These are phyloP conservation scores for Trissolcus brochymenae DNA, from an alignment of 2,888 invertebrate genomes.

Conservation along the genomic window DNA sequence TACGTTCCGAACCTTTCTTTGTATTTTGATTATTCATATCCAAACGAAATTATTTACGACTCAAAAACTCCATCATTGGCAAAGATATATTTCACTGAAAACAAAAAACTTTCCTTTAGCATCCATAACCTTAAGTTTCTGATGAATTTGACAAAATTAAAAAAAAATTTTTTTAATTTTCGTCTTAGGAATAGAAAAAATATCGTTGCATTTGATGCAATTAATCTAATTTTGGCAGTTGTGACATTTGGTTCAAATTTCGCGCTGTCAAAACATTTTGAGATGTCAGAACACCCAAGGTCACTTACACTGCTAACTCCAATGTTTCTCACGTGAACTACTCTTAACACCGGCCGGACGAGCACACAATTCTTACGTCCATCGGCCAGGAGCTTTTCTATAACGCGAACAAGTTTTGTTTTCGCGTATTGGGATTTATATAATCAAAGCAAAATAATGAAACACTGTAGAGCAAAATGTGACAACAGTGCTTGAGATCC, in stretches of 20 bases:
- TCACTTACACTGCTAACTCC: conserved; percentile 69
- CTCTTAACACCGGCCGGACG: conserved; percentile 42
- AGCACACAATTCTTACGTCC: conserved; percentile 53
- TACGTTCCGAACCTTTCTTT: conserved; percentile 42
- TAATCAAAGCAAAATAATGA: conserved; percentile 75
- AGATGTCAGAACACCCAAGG: conserved; percentile 73
- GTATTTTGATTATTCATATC: conserved; percentile 39
- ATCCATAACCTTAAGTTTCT: too few species aligned
- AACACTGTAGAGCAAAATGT: conserved; percentile 76
- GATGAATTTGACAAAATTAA: background rate
- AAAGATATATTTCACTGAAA: background rate
- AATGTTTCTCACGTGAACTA: conserved; percentile 60
- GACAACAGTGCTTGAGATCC: conserved; percentile 74
- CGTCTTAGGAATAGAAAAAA: too few species aligned
- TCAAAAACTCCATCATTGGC: conserved; percentile 10
- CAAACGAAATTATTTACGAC: conserved; percentile 12
- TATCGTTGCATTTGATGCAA: too few species aligned
- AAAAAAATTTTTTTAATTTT: too few species aligned
- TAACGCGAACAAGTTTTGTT: conserved; percentile 44
- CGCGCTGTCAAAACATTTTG: conserved; percentile 60
- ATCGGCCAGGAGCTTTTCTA: conserved; percentile 27
- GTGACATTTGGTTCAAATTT: conserved; percentile 62
- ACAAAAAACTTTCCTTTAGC: background rate
- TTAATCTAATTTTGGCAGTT: background rate
- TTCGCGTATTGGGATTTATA: conserved; percentile 60